Evolutionary conservation across 2,113 vertebrate species (phyloP).

Genomic region (Brienomyrus longianalis): DNA sequence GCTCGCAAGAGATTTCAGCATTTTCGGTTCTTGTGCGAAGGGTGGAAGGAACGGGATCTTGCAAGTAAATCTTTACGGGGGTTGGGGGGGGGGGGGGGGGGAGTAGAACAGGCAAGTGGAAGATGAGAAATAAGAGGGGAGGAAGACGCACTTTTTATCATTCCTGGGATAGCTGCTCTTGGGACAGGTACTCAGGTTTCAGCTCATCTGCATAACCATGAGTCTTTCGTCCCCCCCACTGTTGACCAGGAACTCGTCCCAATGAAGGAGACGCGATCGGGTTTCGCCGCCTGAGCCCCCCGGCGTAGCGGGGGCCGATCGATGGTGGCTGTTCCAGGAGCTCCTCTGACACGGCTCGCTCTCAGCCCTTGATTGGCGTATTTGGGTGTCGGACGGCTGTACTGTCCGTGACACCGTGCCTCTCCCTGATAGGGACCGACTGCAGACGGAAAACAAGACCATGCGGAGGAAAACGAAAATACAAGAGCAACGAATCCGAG

Average conservation of each 20-base stretch:
- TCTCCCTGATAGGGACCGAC: not conserved
- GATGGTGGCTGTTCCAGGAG: not conserved
- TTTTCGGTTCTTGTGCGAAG: not conserved
- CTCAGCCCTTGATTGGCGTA: not conserved
- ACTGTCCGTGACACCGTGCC: not conserved
- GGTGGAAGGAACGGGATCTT: not conserved
- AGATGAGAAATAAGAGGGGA: not conserved
- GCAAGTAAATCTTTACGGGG: not conserved
- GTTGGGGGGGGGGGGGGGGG: not conserved
- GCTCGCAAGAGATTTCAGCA: not conserved
- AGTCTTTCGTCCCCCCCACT: constrained; percentile 1
- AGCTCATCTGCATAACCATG: constrained; percentile 14
- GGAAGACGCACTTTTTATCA: not conserved
- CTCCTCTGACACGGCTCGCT: not conserved
- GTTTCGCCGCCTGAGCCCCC: not conserved
- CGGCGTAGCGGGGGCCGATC: not conserved
- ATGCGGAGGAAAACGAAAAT: not conserved
- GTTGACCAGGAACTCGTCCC: not conserved
- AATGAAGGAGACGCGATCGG: not conserved
- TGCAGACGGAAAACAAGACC: constrained; percentile 5
- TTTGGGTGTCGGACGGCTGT: not conserved
- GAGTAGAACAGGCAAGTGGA: not conserved
- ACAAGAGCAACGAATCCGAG: not conserved
- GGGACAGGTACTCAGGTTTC: not conserved
- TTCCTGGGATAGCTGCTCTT: not conserved